Conservation (phyloP, 1,140 invertebrate genomes). For the Nasonia longicornis region DNA sequence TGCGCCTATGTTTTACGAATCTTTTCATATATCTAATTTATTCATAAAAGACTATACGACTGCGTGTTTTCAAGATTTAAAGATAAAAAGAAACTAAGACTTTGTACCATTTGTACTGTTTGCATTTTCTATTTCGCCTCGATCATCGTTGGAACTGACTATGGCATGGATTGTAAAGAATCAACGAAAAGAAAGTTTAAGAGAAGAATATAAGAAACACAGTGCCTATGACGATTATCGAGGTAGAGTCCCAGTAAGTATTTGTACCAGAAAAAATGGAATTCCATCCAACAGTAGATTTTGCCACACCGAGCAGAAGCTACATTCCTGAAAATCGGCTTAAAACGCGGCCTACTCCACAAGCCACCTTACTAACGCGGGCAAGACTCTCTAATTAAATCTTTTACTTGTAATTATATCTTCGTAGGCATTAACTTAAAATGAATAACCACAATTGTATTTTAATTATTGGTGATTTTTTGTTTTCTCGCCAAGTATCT, state of each 20-base stretch:
- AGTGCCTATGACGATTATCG: constrained; percentile 35
- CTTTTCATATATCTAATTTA: constrained; percentile 45
- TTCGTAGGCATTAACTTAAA: constrained; percentile 42
- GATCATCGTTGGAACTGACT: constrained; percentile 33
- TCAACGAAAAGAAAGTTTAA: background rate
- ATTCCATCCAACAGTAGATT: constrained; percentile 28
- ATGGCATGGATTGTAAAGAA: constrained; percentile 12
- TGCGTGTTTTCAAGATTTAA: constrained; percentile 30
- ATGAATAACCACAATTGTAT: constrained; percentile 44
- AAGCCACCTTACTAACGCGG: constrained; percentile 26
- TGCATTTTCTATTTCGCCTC: constrained; percentile 39
- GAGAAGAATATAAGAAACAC: background rate
- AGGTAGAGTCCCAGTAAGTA: constrained; percentile 12
- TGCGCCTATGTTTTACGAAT: constrained; percentile 38
- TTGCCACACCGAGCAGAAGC: constrained; percentile 5
- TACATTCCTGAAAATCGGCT: constrained; percentile 20
- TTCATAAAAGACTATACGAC: constrained; percentile 34
- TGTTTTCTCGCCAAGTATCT: constrained; percentile 36
- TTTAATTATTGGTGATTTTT: constrained; percentile 42
- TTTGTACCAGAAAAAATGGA: constrained; percentile 26
- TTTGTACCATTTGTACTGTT: constrained; percentile 32
- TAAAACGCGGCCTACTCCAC: constrained; percentile 25
- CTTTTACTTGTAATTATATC: constrained; percentile 46
- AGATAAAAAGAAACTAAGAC: constrained; percentile 34
- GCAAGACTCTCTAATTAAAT: constrained; percentile 42